Percentiles rank a stretch among this genome's conserved stretches.
These are phyloP conservation scores for Montipora sp. DNA, from an alignment of 64 coral and sea anemone species.

Conservation along the genomic window DNA sequence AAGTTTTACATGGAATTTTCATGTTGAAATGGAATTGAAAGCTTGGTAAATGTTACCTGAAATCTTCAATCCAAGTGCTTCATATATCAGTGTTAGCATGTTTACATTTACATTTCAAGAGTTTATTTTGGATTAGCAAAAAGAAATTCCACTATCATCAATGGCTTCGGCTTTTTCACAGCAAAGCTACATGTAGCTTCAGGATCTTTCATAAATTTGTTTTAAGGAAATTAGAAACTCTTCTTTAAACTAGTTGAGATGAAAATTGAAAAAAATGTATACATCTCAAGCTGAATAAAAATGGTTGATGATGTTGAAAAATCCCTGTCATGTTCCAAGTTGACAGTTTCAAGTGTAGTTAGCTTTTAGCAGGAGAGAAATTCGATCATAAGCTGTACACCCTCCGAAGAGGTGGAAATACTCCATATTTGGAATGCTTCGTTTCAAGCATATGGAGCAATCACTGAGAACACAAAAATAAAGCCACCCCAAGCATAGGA, in stretches of 20 bases:
- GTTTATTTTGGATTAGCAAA: neutral
- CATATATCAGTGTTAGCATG: neutral
- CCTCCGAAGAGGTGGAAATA: neutral
- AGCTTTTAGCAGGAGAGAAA: neutral
- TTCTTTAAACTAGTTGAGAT: no score
- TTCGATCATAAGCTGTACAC: neutral
- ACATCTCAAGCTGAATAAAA: neutral
- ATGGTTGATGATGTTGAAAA: neutral
- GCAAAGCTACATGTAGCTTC: neutral
- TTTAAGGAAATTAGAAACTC: no score
- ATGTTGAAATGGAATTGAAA: neutral
- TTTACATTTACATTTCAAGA: conserved; percentile 9
- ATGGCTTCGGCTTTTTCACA: neutral
- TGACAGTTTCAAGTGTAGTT: neutral
- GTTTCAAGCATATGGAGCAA: neutral
- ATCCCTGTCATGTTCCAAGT: neutral
- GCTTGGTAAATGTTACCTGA: neutral
- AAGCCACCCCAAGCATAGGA: neutral
- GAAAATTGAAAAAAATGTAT: neutral
- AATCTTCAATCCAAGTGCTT: neutral
- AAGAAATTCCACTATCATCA: neutral
- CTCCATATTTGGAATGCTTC: neutral
- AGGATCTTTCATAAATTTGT: neutral
- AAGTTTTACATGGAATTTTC: neutral
- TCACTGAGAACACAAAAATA: conserved; percentile 14